phyloP scores from a whole-genome alignment of 1,140 invertebrate species.

The Paralvinella palmiformis region DNA sequence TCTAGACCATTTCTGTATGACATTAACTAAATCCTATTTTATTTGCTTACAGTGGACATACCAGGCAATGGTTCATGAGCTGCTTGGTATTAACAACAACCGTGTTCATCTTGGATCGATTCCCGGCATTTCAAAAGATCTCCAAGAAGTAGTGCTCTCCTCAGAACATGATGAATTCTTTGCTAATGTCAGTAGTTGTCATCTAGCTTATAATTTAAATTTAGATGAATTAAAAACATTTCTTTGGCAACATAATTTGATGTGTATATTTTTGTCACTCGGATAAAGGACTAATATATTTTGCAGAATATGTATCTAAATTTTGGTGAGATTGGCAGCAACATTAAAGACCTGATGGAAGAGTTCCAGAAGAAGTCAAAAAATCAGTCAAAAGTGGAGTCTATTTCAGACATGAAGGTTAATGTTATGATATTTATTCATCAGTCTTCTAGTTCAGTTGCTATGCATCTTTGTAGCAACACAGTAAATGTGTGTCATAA shows the following conservation, averaged over 20 bases:
- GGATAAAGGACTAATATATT: too few relatives aligned
- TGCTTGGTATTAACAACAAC: constrained; percentile 91
- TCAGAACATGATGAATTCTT: constrained; percentile 98
- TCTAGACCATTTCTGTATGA: too few relatives aligned
- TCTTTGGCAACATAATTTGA: too few relatives aligned
- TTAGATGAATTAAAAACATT: too few relatives aligned
- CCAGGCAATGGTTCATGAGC: constrained; percentile 99
- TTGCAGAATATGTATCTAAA: constrained; percentile 87
- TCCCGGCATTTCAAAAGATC: constrained; percentile 67
- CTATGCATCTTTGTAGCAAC: background rate
- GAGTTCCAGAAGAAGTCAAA: constrained; percentile 95
- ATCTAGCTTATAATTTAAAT: too few relatives aligned
- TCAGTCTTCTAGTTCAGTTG: too few relatives aligned
- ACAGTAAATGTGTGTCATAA: too few relatives aligned
- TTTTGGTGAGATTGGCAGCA: constrained; percentile 97
- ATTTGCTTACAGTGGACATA: constrained; percentile 87
- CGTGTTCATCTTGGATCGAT: constrained; percentile 78
- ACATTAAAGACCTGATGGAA: constrained; percentile 94
- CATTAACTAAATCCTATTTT: too few relatives aligned
- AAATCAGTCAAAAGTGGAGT: constrained; percentile 90
- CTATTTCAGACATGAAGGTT: constrained; percentile 94
- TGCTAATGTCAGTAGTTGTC: constrained; percentile 60
- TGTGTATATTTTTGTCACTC: too few relatives aligned
- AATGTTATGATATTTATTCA: too few relatives aligned
- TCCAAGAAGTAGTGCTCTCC: constrained; percentile 80